phyloP scores from a whole-genome alignment of 64 coral and sea anemone genomes.

The Montipora foliosa region DNA sequence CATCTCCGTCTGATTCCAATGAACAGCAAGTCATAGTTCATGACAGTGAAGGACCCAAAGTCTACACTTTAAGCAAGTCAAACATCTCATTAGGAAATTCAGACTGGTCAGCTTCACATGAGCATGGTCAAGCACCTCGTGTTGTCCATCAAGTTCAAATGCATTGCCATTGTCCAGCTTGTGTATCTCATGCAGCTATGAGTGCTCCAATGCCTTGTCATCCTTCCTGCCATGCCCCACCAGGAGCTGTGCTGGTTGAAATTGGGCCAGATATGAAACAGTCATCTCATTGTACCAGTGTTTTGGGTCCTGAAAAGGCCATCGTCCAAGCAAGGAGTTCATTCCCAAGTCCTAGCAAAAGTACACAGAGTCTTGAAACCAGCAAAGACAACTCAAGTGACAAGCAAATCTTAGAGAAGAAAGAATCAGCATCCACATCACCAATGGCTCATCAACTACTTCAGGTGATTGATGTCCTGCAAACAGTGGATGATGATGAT shows the following conservation, averaged over 20 bases:
- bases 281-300: not conserved
- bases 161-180: conserved; percentile 42
- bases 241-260: not conserved
- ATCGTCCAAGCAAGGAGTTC: not conserved
- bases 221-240: not conserved
- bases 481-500: conserved; percentile 64
- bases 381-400: conserved; percentile 10
- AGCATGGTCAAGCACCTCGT: conserved; percentile 27
- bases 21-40: conserved; percentile 60
- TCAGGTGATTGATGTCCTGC: conserved; percentile 75
- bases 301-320: not conserved
- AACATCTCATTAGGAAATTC: conserved; percentile 39
- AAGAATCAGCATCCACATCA: conserved; percentile 51
- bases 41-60: conserved; percentile 61
- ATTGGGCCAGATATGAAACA: conserved; percentile 18
- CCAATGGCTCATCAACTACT: conserved; percentile 69
- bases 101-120: conserved; percentile 2
- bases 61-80: conserved; percentile 46
- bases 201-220: not conserved
- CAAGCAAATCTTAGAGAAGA: not conserved
- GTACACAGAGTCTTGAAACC: not conserved
- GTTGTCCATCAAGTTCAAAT: conserved; percentile 36
- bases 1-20: not conserved
- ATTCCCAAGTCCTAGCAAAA: not conserved
- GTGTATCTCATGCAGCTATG: conserved; percentile 19